A percentile compares a stretch with the other conserved stretches of the same genome.
phyloP scores from a whole-genome alignment of 2,888 invertebrate species.

The Catocala sponsa region DNA sequence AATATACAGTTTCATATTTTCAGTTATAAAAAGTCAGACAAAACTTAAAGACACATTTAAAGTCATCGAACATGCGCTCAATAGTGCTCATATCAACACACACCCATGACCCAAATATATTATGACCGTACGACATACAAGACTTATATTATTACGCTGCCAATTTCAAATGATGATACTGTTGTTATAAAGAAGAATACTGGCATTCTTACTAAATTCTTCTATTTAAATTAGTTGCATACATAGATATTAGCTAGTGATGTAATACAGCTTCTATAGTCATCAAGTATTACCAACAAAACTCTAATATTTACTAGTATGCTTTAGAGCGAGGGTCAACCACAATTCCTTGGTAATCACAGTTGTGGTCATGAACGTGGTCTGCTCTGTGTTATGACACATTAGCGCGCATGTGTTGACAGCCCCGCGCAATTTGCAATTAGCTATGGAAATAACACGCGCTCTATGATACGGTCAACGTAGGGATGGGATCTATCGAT shows the following conservation, averaged over 20 bases:
- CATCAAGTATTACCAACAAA: conserved; percentile 20
- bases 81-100: too few species aligned
- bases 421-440: conserved; percentile 84
- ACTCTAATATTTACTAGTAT: conserved; percentile 31
- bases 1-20: too few species aligned
- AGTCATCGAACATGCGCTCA: too few species aligned
- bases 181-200: too few species aligned
- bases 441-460: conserved; percentile 83
- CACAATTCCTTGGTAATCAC: conserved; percentile 53
- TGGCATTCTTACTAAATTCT: too few species aligned
- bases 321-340: conserved; percentile 52
- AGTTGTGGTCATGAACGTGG: conserved; percentile 58
- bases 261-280: background rate
- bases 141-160: too few species aligned
- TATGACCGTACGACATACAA: too few species aligned
- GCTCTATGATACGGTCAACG: conserved; percentile 59
- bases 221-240: too few species aligned
- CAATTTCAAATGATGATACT: too few species aligned
- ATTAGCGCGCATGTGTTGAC: conserved; percentile 83
- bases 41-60: too few species aligned
- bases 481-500: conserved; percentile 53
- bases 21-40: too few species aligned
- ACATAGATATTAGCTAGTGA: background rate
- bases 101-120: too few species aligned
- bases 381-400: conserved; percentile 77